phyloP scores from a whole-genome alignment of 1,140 invertebrate species.

The Anastrepha ludens region DNA sequence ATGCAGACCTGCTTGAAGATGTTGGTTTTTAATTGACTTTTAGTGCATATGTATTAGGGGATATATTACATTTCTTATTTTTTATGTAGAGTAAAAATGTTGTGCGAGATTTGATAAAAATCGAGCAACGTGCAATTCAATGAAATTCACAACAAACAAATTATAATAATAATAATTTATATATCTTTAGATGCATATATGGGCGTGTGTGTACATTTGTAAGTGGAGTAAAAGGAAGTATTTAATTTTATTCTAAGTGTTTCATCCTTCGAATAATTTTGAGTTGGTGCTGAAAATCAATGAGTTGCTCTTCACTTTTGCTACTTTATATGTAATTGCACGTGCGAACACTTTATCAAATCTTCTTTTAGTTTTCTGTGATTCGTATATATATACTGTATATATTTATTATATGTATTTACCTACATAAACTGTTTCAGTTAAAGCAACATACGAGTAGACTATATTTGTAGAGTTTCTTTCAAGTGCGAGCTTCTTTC shows the following conservation, averaged over 20 bases:
- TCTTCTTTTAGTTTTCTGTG: neutral
- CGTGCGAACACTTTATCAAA: neutral
- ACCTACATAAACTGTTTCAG: neutral
- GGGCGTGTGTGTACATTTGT: too few relatives aligned
- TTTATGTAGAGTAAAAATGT: neutral
- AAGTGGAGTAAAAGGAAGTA: too few relatives aligned
- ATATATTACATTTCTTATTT: too few relatives aligned
- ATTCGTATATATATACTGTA: too few relatives aligned
- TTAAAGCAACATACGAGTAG: too few relatives aligned
- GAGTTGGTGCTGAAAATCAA: too few relatives aligned
- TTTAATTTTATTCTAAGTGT: too few relatives aligned
- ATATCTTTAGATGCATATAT: too few relatives aligned
- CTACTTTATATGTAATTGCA: neutral
- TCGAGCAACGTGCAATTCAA: neutral
- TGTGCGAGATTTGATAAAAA: slow-evolving; percentile 36
- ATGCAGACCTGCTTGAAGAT: neutral
- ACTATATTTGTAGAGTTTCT: neutral
- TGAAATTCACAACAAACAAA: neutral
- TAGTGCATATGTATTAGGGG: neutral
- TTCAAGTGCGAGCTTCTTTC: too few relatives aligned
- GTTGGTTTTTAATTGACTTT: neutral
- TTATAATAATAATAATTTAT: too few relatives aligned
- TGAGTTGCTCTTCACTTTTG: too few relatives aligned
- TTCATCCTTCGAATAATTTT: too few relatives aligned
- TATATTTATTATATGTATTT: neutral